Percentiles rank a stretch among this genome's conserved stretches.
phyloP scores from a whole-genome alignment of 2,888 invertebrate genomes.

The Spatulosminthurus flaviceps region DNA sequence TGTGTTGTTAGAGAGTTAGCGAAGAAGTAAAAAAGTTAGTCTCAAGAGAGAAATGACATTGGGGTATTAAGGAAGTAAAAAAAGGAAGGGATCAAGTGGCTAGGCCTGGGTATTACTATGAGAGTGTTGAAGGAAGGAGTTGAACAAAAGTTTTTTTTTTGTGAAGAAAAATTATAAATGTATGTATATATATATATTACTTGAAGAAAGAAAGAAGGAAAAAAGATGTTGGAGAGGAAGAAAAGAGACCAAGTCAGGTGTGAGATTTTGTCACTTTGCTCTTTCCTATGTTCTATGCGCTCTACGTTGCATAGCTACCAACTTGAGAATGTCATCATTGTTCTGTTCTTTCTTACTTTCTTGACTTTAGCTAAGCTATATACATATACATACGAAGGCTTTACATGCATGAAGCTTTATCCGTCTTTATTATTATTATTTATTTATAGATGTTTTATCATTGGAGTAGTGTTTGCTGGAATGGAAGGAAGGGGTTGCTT shows the following conservation, averaged over 20 bases:
- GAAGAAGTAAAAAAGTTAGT: background rate
- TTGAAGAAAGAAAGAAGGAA: background rate
- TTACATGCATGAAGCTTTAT: background rate
- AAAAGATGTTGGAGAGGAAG: slow-evolving; percentile 27
- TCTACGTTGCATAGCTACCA: too few species aligned
- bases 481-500: background rate
- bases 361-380: slow-evolving; percentile 15
- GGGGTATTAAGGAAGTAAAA: background rate
- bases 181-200: background rate
- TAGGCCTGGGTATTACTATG: background rate
- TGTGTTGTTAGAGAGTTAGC: background rate
- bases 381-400: background rate
- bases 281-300: too few species aligned
- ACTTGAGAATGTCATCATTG: slow-evolving; percentile 40
- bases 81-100: background rate
- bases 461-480: background rate
- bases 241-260: slow-evolving; percentile 40
- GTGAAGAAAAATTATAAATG: background rate
- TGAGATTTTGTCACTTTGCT: slow-evolving; percentile 47
- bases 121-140: slow-evolving; percentile 5
- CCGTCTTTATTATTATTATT: slow-evolving; percentile 45
- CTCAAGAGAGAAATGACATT: slow-evolving; percentile 9
- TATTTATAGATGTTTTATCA: slow-evolving; percentile 36
- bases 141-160: slow-evolving; percentile 3
- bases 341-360: background rate